Base-by-base conservation (phyloP, 2,888 invertebrate species). In the Acleris cristana region DNA sequence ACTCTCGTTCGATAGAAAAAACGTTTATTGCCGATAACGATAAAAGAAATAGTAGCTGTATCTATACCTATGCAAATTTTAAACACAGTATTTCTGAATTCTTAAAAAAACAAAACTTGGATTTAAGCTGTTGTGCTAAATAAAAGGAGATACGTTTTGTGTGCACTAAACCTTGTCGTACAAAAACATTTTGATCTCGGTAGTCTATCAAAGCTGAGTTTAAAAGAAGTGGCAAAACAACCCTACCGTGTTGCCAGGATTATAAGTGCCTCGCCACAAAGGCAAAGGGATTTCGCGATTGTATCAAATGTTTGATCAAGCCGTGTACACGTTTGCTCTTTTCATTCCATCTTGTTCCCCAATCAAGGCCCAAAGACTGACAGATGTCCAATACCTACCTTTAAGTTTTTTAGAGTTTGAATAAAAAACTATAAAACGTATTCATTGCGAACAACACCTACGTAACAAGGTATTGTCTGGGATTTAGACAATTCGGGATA, bases 401-500 rank as follows among this genome's bases (percentile, higher is more conserved):
- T 77, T 74, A 73, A 75, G 78, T 80, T 81, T 83, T 84, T 79
- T 82, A 83, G 81, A 81, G 78, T 77, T 77, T 81, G 76, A 68
- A 86, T 87, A 89, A 90, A 88, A 88, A 89, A 85, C 80, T 80
- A 82, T 83, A 71, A 77, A 77, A 73, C 73, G 45, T 77, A 88
- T 90, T 89, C 88, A 88, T 86, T 74, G 76, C 74, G 72, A 80
- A 88, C 85, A 87, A 89, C 91, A 88, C 90, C 91, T 90, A 89
- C 91, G 85, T 88, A 88, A 86, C 86, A 83, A 87, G 83, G 75
- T 78, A 88, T 88, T 87, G 86, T 87, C 64, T 48, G 49, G 61
- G 66, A 73, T 80, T 40, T 85, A 88, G 82, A 89, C 89, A 89
- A 90, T 82, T 69, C 70, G 72, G 85, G 83, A 84, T 88, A 85